These are phyloP conservation scores for Platycnemis pennipes DNA, from an alignment of 2,888 invertebrate genomes.

Conservation along the genomic window DNA sequence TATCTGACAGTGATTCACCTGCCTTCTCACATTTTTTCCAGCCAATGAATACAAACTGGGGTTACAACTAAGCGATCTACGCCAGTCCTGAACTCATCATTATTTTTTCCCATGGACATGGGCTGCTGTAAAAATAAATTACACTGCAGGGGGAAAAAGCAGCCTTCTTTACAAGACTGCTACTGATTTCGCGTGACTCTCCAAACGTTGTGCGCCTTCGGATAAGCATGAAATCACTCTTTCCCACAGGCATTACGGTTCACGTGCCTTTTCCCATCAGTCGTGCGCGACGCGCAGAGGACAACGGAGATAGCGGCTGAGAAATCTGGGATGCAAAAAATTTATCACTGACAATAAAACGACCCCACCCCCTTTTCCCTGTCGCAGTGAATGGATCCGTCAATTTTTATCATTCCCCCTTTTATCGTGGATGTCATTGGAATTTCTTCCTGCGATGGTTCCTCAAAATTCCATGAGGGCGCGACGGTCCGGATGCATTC, in stretches of 20 bases:
- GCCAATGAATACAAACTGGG: too few relatives aligned
- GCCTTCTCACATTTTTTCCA: too few relatives aligned
- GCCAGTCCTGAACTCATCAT: too few relatives aligned
- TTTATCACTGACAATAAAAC: conserved; percentile 1
- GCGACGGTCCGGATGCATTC: not conserved
- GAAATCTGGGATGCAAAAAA: not conserved
- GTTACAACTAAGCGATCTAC: too few relatives aligned
- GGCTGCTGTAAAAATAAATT: too few relatives aligned
- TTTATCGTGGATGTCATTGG: conserved; percentile 8
- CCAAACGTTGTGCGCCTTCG: not conserved
- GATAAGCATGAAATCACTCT: not conserved
- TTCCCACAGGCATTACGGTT: not conserved
- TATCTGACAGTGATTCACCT: too few relatives aligned
- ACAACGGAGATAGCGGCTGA: not conserved
- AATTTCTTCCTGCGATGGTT: conserved; percentile 16
- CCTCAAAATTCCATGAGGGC: not conserved
- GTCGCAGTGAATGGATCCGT: not conserved
- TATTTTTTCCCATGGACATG: too few relatives aligned
- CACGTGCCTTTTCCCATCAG: not conserved
- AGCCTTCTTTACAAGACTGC: too few relatives aligned
- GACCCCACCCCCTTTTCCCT: too few relatives aligned
- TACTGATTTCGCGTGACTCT: too few relatives aligned
- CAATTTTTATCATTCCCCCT: not conserved
- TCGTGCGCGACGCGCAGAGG: not conserved
- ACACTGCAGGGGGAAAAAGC: too few relatives aligned